These are phyloP conservation scores for Lucinisca nassula DNA, from an alignment of 2,888 invertebrate species.

Conservation along the genomic window DNA sequence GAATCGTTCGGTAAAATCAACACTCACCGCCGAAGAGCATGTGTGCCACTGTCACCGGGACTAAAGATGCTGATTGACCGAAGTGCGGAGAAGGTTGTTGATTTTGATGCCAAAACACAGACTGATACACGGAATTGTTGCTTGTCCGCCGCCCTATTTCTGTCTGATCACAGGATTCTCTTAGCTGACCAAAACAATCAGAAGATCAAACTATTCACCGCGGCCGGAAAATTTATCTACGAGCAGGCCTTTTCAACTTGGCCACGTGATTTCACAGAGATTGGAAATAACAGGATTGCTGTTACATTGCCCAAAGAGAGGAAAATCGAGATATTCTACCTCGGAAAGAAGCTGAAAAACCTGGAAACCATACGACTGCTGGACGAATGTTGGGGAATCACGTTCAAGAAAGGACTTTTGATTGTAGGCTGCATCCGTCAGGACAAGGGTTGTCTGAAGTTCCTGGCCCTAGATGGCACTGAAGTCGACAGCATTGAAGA, in stretches of 20 bases:
- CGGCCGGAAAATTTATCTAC: conserved; percentile 56
- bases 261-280: conserved; percentile 67
- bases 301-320: conserved; percentile 68
- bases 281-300: conserved; percentile 65
- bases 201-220: conserved; percentile 67
- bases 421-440: conserved; percentile 65
- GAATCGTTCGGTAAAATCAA: conserved; percentile 66
- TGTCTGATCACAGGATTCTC: conserved; percentile 59
- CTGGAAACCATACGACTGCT: conserved; percentile 64
- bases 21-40: conserved; percentile 62
- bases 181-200: conserved; percentile 69
- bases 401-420: conserved; percentile 51
- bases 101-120: conserved; percentile 66
- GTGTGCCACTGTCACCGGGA: conserved; percentile 62
- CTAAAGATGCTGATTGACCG: conserved; percentile 61
- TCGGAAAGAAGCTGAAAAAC: conserved; percentile 65
- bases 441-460: conserved; percentile 65
- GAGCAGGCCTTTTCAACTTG: conserved; percentile 67
- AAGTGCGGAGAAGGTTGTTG: conserved; percentile 59
- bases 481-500: conserved; percentile 68
- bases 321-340: conserved; percentile 69
- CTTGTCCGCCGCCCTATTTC: conserved; percentile 61
- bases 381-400: conserved; percentile 71
- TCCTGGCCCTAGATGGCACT: conserved; percentile 63
- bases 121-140: conserved; percentile 67